These are phyloP conservation scores for Amiota mariae DNA, from an alignment of 2,888 invertebrate species.

Conservation along the genomic window DNA sequence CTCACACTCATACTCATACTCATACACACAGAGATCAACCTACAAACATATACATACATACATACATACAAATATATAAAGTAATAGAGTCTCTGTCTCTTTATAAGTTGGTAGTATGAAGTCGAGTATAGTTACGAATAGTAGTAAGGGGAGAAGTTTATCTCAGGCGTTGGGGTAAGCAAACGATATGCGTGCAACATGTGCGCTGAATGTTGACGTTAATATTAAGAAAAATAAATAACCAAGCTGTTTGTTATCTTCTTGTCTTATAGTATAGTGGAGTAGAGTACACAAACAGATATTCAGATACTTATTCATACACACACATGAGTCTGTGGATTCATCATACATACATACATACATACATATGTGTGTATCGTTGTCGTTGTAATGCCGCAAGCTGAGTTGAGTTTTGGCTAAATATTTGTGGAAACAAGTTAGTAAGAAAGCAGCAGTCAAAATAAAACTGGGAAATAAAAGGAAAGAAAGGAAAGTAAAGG, in stretches of 20 bases:
- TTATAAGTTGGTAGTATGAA: too few relatives aligned
- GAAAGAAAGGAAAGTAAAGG: too few relatives aligned
- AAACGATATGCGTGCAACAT: conserved; percentile 59
- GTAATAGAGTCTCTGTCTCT: background rate
- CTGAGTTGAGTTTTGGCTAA: conserved; percentile 54
- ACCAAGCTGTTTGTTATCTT: conserved; percentile 65
- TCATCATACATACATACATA: conserved; percentile 12
- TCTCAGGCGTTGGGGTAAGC: background rate
- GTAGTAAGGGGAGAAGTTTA: background rate
- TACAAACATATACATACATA: background rate
- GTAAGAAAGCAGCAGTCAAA: too few relatives aligned
- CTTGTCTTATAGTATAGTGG: conserved; percentile 33
- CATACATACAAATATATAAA: background rate
- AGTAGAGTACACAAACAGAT: conserved; percentile 52
- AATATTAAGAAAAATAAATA: conserved; percentile 67
- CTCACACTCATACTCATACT: background rate
- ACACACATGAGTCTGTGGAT: background rate
- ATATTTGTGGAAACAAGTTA: conserved; percentile 28
- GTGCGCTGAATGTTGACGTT: conserved; percentile 67
- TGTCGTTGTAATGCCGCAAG: conserved; percentile 63
- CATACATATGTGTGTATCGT: conserved; percentile 39
- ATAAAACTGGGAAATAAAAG: too few relatives aligned
- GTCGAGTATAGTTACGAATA: too few relatives aligned
- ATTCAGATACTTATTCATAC: conserved; percentile 33
- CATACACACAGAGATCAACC: background rate